These are phyloP conservation scores for Pycnonotus jocosus DNA, from an alignment of 2,113 vertebrate species.

Conservation along the genomic window DNA sequence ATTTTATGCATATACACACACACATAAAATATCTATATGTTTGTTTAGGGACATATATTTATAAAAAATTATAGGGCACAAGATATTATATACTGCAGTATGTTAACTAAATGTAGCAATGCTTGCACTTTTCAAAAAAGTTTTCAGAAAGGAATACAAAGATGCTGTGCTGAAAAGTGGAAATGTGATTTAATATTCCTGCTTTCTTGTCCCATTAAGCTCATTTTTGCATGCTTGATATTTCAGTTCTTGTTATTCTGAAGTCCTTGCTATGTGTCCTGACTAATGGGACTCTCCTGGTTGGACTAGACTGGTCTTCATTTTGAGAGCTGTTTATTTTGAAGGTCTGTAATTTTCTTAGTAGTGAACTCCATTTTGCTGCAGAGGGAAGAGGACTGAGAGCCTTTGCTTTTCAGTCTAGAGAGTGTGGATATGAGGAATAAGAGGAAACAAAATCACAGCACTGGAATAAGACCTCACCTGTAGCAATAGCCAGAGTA, in stretches of 20 bases:
- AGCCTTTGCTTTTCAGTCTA: not conserved
- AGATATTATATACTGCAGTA: not conserved
- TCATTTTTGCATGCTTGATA: not conserved
- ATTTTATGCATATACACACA: not conserved
- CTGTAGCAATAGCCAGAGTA: not conserved
- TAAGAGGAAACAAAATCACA: not conserved
- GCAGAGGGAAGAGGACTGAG: not conserved
- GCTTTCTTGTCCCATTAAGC: not conserved
- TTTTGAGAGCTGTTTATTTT: not conserved
- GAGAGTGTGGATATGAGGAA: not conserved
- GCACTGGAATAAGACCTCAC: not conserved
- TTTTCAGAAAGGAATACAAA: not conserved
- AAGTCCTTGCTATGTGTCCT: not conserved
- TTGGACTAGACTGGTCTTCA: not conserved
- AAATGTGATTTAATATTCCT: not conserved
- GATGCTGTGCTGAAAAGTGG: not conserved
- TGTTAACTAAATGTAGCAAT: not conserved
- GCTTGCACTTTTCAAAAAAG: not conserved
- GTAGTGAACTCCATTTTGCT: accelerated
- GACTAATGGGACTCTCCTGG: not conserved
- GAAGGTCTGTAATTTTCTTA: not conserved
- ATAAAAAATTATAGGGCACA: not conserved
- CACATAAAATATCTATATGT: not conserved
- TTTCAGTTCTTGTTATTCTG: not conserved
- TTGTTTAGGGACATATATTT: not conserved